phyloP scores from a whole-genome alignment of 2,888 invertebrate genomes.

The Troilus luridus region DNA sequence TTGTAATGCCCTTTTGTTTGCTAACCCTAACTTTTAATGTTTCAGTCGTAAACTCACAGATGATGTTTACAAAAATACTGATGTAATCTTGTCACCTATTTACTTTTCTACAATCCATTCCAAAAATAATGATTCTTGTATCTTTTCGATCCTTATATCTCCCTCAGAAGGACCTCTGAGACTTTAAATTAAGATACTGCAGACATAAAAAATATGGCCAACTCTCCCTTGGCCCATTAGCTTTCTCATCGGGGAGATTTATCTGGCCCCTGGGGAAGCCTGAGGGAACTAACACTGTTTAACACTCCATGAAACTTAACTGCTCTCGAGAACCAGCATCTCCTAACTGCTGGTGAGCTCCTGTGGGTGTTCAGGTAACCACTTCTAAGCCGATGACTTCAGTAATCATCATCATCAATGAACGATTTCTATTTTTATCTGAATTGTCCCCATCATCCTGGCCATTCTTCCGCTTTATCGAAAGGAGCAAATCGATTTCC shows the following conservation, averaged over 20 bases:
- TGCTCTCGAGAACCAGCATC: background rate
- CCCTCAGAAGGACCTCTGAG: background rate
- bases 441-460: background rate
- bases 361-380: background rate
- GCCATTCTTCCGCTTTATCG: background rate
- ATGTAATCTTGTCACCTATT: no score
- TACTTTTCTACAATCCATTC: background rate
- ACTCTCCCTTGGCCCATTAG: conserved; percentile 35
- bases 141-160: background rate
- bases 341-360: background rate
- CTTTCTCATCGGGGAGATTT: conserved; percentile 23
- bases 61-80: no score
- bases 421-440: background rate
- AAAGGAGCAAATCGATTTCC: background rate
- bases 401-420: conserved; percentile 20
- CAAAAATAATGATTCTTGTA: no score
- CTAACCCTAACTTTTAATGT: no score
- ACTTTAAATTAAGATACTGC: conserved; percentile 16
- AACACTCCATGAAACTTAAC: conserved; percentile 46
- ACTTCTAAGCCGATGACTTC: background rate
- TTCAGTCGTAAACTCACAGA: no score
- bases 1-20: no score
- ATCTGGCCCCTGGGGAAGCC: background rate
- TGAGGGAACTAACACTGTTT: conserved; percentile 33
- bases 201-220: conserved; percentile 39